Evolutionary conservation across 2,888 invertebrate species (phyloP), one percentile per base, ranked within the genome.

Genomic region (Patella depressa): DNA sequence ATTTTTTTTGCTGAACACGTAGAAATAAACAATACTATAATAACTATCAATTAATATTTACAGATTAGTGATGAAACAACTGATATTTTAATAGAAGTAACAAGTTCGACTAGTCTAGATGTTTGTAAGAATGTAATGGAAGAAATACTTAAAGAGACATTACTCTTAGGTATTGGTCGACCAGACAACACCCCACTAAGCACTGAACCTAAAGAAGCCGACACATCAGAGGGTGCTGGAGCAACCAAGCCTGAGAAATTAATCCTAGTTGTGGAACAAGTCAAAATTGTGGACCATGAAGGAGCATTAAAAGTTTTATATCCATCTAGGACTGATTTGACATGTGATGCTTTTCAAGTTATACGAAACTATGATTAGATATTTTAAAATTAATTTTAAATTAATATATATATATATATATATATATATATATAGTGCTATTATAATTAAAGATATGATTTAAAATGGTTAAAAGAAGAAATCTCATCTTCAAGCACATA

Each of bases 281-380:
- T 96, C 0, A 94, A 94, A 91, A 93, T 95, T 4, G 93, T 95
- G 0, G 95, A 96, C 83, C 90, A 88, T 57, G 94, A 95, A 81
- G 95, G 95, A 12, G 94, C 94, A 82, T 91, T 96, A 83, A 95
- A 95, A 88, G 93, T 94, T n/a, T 94, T 96, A 3, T 96, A 95
- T 91, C 96, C 96, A 0, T 95, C 96, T 0, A 93, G 95, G 84
- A 94, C 94, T 0, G 96, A 96, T 91, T 93, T 96, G 76, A 78
- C 77, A 53, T 81, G 81, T 29, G 85, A 84, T 53, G 80, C 81
- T 2, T 87, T 85, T 77, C 78, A 84, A 70, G 88, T 90, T 9
- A 77, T 85, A 15, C 81, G 89, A 70, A 83, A 85, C 59, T 85
- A 24, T 65, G 19, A 65, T 45, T 45, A 45, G 45, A 45, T 45